phyloP scores from a whole-genome alignment of 2,113 vertebrate species.

The Craseonycteris thonglongyai region DNA sequence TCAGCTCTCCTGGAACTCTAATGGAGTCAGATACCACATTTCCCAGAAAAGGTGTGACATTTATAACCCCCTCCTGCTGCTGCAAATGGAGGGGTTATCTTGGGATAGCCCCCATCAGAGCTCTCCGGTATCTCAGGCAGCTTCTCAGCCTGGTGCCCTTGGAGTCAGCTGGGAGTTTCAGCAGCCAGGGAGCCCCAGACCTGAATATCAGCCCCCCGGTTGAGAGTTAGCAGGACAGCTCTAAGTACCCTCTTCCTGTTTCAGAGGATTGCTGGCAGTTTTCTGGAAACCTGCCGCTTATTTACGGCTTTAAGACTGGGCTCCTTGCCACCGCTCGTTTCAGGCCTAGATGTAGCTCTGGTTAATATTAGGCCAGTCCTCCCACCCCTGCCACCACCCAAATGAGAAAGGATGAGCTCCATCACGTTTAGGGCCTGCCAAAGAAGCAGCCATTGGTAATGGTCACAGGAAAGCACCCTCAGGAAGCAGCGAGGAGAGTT shows the following conservation, averaged over 20 bases:
- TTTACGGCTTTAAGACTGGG: constrained; percentile 62
- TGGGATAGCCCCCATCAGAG: neutral
- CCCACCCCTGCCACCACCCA: neutral
- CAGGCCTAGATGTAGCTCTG: constrained; percentile 29
- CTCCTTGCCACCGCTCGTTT: constrained; percentile 53
- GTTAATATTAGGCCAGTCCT: constrained; percentile 53
- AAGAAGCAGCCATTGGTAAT: neutral
- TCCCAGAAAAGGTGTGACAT: constrained; percentile 45
- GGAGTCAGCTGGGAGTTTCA: neutral
- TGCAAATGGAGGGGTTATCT: constrained; percentile 44
- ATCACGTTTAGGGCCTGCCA: neutral
- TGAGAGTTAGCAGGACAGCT: constrained; percentile 57
- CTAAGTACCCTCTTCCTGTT: constrained; percentile 76
- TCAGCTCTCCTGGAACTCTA: constrained; percentile 30
- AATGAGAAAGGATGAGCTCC: neutral
- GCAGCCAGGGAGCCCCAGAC: neutral
- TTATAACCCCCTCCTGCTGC: constrained; percentile 30
- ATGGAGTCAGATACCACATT: constrained; percentile 32
- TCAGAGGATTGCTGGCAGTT: constrained; percentile 72
- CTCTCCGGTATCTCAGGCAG: neutral
- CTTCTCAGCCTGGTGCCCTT: neutral
- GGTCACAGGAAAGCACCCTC: neutral
- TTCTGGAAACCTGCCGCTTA: constrained; percentile 66
- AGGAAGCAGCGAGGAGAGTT: neutral
- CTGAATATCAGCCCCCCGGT: neutral